These are phyloP conservation scores for Nettapus auritus DNA, from an alignment of 2,113 vertebrate species.

Conservation along the genomic window DNA sequence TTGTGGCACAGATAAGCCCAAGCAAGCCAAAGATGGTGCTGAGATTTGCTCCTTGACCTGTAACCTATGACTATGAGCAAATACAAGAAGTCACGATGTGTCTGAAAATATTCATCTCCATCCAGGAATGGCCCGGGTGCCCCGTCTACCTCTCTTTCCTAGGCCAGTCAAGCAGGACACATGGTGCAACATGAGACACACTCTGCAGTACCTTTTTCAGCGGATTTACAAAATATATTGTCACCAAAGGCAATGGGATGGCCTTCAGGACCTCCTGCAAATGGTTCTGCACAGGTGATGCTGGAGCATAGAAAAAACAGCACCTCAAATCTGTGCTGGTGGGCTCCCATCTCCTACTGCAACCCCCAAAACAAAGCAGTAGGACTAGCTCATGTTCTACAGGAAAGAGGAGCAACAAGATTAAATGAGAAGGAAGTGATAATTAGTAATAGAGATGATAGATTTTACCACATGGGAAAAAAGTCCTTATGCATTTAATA, in stretches of 20 bases:
- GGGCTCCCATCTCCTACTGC: not conserved
- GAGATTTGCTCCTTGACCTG: not conserved
- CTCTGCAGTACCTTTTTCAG: not conserved
- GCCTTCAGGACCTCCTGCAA: not conserved
- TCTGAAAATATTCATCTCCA: not conserved
- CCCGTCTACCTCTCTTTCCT: not conserved
- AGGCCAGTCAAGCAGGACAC: not conserved
- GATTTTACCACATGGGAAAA: not conserved
- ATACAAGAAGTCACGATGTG: not conserved
- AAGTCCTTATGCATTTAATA: not conserved
- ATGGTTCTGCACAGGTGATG: not conserved
- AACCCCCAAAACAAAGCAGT: not conserved
- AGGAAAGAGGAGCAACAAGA: not conserved
- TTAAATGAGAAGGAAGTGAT: not conserved
- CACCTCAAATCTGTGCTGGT: not conserved
- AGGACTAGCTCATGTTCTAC: not conserved
- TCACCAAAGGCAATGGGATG: not conserved
- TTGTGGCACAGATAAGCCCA: not conserved
- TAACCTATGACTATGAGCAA: not conserved
- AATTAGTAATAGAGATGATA: not conserved
- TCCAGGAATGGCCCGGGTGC: not conserved
- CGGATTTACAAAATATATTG: not conserved
- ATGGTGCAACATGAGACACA: accelerated
- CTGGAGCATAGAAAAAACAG: not conserved
- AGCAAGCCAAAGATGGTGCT: not conserved